Evolutionary conservation across 1,140 invertebrate species (phyloP).

Genomic region (Spodoptera litura): DNA sequence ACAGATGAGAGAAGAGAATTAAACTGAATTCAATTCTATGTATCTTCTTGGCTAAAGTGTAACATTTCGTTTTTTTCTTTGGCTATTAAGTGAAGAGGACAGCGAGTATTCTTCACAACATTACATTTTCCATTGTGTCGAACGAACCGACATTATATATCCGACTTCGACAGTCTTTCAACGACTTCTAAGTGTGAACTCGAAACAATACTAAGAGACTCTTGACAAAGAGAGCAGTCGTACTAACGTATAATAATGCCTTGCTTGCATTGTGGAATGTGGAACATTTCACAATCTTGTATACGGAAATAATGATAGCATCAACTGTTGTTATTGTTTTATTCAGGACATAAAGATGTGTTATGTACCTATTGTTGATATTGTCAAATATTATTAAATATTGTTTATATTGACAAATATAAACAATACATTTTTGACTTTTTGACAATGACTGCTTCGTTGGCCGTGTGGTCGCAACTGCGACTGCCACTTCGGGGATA

Average conservation of each 20-base stretch:
- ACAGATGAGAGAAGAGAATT: too few species aligned
- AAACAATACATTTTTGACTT: too few species aligned
- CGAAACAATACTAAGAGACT: slow-evolving; percentile 30
- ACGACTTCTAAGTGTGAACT: slow-evolving; percentile 18
- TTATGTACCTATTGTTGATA: too few species aligned
- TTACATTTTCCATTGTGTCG: neutral
- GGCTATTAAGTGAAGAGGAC: neutral
- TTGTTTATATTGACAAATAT: too few species aligned
- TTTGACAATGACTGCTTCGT: too few species aligned
- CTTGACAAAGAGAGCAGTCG: slow-evolving; percentile 7
- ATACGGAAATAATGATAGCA: neutral
- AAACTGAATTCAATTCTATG: too few species aligned
- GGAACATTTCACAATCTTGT: neutral
- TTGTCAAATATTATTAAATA: too few species aligned
- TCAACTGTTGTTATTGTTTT: too few species aligned
- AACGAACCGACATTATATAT: slow-evolving; percentile 3
- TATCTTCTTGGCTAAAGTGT: too few species aligned
- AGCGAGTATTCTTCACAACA: neutral
- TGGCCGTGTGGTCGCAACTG: too few species aligned
- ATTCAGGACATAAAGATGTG: too few species aligned
- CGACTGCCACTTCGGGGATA: too few species aligned
- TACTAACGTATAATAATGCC: slow-evolving; percentile 1
- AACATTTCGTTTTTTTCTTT: neutral
- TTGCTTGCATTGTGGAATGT: slow-evolving; percentile 10
- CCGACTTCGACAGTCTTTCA: slow-evolving; percentile 3